Base-by-base conservation (phyloP, 2,113 vertebrate genomes). In the Panthera uncia region DNA sequence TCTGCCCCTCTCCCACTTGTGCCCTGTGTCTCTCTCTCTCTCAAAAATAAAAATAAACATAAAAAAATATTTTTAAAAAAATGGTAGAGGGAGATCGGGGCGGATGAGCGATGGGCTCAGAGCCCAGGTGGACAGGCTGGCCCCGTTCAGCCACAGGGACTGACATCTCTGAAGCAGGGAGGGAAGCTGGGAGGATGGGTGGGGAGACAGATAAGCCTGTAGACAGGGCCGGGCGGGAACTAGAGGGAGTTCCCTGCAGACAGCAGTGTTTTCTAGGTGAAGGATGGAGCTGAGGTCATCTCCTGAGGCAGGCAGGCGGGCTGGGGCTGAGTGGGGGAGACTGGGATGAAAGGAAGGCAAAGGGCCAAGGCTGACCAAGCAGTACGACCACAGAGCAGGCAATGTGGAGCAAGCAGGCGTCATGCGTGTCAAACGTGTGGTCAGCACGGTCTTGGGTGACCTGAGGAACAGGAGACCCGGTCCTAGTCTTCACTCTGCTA, bases 201-300 rank as follows among this genome's bases (percentile, higher is more conserved):
- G 94, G 94, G 63, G 76, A 97, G 50, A 63, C 66, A 76, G 96
- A 98, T 97, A 94, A 97, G 92, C 83, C 74, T 6, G 29, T 5
- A n/a, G 86, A 63, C 15, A 4, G 78, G 63, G 71, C 86, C 33
- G 36, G 69, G 87, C 33, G 1, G 97, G 97, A 95, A 96, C 92
- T 14, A 19, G 63, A 96, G 97, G 96, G 87, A 97, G 95, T 95
- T 74, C 78, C 96, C 96, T 91, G 78, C 94, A 96, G 79, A 68
- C 78, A 13, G 55, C 69, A 1, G 74, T 92, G 41, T 84, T 84
- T 94, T 80, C 93, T 88, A 73, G 87, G 80, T 91, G 88, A 94
- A 91, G 92, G 92, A 89, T 45, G 61, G 31, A 90, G 91, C 50
- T 94, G 65, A 94, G 65, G 86, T 98, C 96, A 95, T 45, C 87